Evolutionary conservation across 2,113 vertebrate species (phyloP), one percentile per base, ranked within the genome.

Genomic region (Delphinus delphis): DNA sequence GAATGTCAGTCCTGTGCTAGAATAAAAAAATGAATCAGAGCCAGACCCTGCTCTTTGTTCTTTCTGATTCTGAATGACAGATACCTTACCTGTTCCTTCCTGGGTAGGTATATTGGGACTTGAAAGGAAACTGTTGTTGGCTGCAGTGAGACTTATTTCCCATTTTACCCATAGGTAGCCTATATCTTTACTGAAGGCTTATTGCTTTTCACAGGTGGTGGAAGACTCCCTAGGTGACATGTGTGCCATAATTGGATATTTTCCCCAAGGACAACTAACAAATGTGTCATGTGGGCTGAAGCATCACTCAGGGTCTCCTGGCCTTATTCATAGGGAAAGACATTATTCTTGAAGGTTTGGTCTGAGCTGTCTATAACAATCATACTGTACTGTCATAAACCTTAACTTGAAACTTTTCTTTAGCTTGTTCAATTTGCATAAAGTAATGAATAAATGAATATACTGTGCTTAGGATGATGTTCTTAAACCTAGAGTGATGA

Each of bases 191-290:
- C 53, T 68, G 36, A 76, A 44, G 74, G 33, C 85, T 94, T 93
- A 92, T 23, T 88, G 17, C 65, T 96, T 93, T 79, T 89, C 60
- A 89, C 50, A 92, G 44, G 74, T 93, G 25, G 33, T 92, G 17
- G 80, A 93, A 94, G 44, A 94, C 53, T 84, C 71, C 36, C 25
- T 73, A 87, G 77, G 73, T 90, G 91, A 47, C 50, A 25, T 96
- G 50, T 98, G 36, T 96, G 62, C 89, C 67, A 76, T 93, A 94
- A 90, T 81, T 96, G 83, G 60, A n/a, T 95, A 47, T 85, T 96
- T 85, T 85, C 50, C 25, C 58, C 31, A 84, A 91, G n/a, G 36
- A 63, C 28, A 95, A 1, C 90, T 96, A 26, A 79, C 81, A 90
- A 60, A 63, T 89, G 31, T 90, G 33, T 77, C 53, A 8, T 88